Percentiles rank a stretch among this genome's conserved stretches.
phyloP scores from a whole-genome alignment of 2,113 vertebrate genomes.

The Aptenodytes forsteri region DNA sequence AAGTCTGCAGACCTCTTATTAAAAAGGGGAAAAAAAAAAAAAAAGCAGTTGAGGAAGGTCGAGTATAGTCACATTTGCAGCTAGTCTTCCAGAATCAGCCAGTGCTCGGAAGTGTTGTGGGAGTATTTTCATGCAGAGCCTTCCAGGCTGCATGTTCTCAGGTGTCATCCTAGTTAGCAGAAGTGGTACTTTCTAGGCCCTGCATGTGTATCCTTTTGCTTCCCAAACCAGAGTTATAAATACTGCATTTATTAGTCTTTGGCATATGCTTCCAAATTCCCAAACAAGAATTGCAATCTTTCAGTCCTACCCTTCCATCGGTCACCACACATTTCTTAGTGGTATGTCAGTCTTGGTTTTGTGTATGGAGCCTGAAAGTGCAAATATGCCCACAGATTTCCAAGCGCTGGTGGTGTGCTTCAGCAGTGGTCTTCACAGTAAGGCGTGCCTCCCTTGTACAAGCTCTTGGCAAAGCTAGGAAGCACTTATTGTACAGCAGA shows the following conservation, averaged over 20 bases:
- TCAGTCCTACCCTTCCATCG: not conserved
- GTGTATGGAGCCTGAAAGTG: not conserved
- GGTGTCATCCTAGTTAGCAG: not conserved
- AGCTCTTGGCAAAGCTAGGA: not conserved
- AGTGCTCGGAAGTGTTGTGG: not conserved
- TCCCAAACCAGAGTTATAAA: not conserved
- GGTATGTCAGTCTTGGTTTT: not conserved
- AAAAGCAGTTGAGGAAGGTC: not conserved
- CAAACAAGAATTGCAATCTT: not conserved
- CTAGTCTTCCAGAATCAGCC: not conserved
- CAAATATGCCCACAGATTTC: not conserved
- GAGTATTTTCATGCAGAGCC: not conserved
- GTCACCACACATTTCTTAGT: not conserved
- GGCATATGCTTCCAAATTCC: not conserved
- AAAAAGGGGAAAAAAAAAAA: not conserved
- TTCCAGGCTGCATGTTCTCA: not conserved
- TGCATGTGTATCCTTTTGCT: not conserved
- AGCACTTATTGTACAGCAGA: not conserved
- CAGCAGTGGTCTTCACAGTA: not conserved
- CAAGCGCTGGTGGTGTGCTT: not conserved
- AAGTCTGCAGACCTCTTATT: not conserved
- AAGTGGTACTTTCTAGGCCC: not conserved
- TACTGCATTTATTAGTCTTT: not conserved
- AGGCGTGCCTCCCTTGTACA: rapidly evolving
- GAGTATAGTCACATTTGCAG: not conserved